These are phyloP conservation scores for Volucella inflata DNA, from an alignment of 2,888 invertebrate species.

Conservation along the genomic window DNA sequence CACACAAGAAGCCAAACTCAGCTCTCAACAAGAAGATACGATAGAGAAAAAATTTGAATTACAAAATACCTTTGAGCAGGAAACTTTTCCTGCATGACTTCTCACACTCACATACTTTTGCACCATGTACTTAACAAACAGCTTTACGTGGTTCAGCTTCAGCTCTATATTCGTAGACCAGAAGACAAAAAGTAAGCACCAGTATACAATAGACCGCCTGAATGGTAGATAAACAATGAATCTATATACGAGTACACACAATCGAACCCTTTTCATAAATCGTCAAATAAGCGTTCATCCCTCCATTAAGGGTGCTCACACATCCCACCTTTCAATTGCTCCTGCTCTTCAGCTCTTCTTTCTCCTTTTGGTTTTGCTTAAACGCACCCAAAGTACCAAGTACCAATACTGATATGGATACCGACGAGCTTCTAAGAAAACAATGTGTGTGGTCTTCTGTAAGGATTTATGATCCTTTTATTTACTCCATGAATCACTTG, in stretches of 20 bases:
- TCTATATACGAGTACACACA: conserved; percentile 53
- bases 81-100: conserved; percentile 39
- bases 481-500: conserved; percentile 74
- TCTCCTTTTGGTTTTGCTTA: background rate
- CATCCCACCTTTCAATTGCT: background rate
- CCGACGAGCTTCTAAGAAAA: conserved; percentile 60
- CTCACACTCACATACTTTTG: conserved; percentile 2
- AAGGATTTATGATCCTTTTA: conserved; percentile 76
- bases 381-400: conserved; percentile 44
- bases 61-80: conserved; percentile 44
- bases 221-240: conserved; percentile 70
- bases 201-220: conserved; percentile 7
- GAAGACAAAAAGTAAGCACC: conserved; percentile 53
- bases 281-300: conserved; percentile 66
- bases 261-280: conserved; percentile 74
- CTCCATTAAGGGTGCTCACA: conserved; percentile 25
- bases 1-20: background rate
- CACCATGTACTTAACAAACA: conserved; percentile 28
- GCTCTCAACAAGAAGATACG: no score
- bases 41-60: conserved; percentile 34
- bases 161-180: no score
- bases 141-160: conserved; percentile 13
- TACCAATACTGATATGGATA: no score
- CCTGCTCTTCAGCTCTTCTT: background rate
- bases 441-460: conserved; percentile 74